Percentiles rank a stretch among this genome's conserved stretches.
Conservation (phyloP, 2,113 vertebrate genomes). For the Pheucticus melanocephalus region DNA sequence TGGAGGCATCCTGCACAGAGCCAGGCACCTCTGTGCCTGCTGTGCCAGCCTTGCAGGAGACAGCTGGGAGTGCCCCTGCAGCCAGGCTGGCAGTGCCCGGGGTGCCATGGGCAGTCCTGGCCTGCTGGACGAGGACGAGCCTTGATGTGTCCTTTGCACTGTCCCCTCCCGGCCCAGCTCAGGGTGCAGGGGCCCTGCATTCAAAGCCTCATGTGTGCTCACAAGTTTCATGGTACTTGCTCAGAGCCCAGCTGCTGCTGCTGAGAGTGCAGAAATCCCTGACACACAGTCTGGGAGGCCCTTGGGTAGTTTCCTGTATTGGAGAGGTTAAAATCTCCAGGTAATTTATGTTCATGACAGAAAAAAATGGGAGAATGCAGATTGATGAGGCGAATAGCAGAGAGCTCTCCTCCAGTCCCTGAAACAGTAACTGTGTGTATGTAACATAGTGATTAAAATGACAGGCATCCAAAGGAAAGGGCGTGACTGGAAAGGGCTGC, state of each 20-base stretch:
- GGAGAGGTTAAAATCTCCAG: background rate
- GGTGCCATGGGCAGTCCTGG: background rate
- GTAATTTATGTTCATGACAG: background rate
- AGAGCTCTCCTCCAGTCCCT: background rate
- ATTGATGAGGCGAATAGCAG: background rate
- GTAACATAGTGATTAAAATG: background rate
- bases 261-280: background rate
- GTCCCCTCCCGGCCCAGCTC: background rate
- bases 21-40: background rate
- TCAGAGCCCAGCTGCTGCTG: background rate
- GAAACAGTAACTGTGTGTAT: background rate
- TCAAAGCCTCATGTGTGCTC: background rate
- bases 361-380: background rate
- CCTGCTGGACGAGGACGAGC: background rate
- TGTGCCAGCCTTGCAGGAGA: background rate
- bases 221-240: background rate
- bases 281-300: background rate
- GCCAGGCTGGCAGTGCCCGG: background rate
- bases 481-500: background rate
- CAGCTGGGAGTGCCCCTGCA: background rate
- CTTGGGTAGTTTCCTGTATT: background rate
- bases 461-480: background rate
- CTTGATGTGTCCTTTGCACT: background rate
- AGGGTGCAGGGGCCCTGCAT: background rate
- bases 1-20: background rate